Percentiles rank a stretch among this genome's conserved stretches.
Evolutionary conservation across 2,797 vertebrate genomes (phyloP).

Genomic region (Coracias cyanogaster): DNA sequence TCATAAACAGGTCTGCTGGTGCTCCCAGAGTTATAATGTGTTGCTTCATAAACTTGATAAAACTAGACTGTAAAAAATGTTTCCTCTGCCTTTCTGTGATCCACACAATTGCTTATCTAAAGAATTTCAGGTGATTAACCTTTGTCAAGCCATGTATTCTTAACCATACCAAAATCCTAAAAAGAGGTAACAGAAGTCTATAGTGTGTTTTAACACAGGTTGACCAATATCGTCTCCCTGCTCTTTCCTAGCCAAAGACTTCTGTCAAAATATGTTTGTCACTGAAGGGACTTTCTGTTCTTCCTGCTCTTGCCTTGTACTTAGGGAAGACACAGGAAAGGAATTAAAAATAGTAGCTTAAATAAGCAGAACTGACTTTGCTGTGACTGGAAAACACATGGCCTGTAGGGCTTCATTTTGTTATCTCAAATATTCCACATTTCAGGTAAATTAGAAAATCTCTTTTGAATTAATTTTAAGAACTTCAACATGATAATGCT

Average conservation of each 20-base stretch:
- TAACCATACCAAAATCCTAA: not conserved
- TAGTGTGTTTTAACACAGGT: not conserved
- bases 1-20: not conserved
- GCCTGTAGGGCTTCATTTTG: slow-evolving; percentile 41
- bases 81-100: not conserved
- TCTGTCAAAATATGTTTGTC: not conserved
- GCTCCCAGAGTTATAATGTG: not conserved
- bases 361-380: slow-evolving; percentile 62
- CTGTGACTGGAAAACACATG: slow-evolving; percentile 25
- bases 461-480: slow-evolving; percentile 54
- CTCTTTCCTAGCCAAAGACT: not conserved
- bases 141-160: slow-evolving; percentile 4
- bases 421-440: slow-evolving; percentile 66
- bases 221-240: not conserved
- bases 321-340: not conserved
- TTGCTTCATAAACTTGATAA: not conserved
- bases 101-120: not conserved
- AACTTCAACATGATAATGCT: slow-evolving; percentile 23
- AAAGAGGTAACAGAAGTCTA: not conserved
- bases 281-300: not conserved
- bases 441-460: slow-evolving; percentile 66
- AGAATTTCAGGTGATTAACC: slow-evolving; percentile 6
- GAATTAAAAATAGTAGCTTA: slow-evolving; percentile 51
- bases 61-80: not conserved
- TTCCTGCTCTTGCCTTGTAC: slow-evolving; percentile 18